These are phyloP conservation scores for Notiomystis cincta DNA, from an alignment of 2,113 vertebrate genomes.

Conservation along the genomic window DNA sequence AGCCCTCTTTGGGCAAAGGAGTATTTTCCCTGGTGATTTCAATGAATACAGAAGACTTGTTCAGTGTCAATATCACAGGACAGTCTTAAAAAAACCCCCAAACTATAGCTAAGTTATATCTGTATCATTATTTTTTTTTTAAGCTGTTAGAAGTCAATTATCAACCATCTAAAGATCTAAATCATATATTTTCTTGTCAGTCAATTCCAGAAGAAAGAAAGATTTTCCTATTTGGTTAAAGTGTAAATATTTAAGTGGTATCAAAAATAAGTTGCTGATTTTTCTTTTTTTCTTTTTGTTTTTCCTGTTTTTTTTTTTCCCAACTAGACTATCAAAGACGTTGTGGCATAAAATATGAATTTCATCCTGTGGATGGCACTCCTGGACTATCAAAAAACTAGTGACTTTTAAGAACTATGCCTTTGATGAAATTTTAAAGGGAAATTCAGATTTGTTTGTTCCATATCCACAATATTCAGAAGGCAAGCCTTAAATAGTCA, in stretches of 20 bases:
- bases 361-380: slow-evolving; percentile 66
- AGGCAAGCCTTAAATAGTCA: background rate
- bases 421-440: slow-evolving; percentile 26
- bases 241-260: background rate
- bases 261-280: slow-evolving; percentile 30
- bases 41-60: background rate
- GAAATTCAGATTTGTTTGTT: slow-evolving; percentile 39
- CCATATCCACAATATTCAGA: background rate
- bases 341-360: background rate
- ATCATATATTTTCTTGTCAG: background rate
- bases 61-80: background rate
- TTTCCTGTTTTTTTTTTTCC: background rate
- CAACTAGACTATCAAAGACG: background rate
- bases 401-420: background rate
- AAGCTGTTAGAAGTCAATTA: slow-evolving; percentile 17
- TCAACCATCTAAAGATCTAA: slow-evolving; percentile 11
- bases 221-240: background rate
- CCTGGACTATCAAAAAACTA: background rate
- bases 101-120: background rate
- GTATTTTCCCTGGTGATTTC: background rate
- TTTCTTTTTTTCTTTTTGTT: background rate
- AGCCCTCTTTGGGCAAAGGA: background rate
- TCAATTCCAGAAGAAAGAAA: background rate
- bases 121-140: background rate
- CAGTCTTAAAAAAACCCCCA: background rate